Conservation (phyloP, 1,140 invertebrate genomes). For the Drosophila bocki region DNA sequence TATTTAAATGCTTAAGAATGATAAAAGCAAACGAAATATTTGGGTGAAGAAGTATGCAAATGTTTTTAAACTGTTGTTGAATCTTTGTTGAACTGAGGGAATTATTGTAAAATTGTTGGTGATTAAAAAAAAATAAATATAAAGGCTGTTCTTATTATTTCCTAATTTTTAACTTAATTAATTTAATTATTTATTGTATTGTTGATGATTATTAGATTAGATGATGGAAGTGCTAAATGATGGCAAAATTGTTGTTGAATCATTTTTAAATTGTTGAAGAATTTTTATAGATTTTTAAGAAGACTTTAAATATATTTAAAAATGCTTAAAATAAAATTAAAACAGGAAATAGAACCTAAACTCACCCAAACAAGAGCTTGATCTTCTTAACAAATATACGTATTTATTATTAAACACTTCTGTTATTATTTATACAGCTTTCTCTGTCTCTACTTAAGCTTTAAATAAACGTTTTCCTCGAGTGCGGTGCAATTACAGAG, state of each 20-base stretch:
- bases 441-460: too few relatives aligned
- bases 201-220: too few relatives aligned
- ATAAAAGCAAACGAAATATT: neutral
- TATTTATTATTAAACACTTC: neutral
- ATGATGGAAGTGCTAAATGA: neutral
- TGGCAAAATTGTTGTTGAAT: neutral
- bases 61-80: slow-evolving; percentile 1
- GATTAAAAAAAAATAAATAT: neutral
- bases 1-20: neutral
- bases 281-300: neutral
- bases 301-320: neutral
- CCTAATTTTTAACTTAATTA: too few relatives aligned
- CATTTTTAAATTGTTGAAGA: too few relatives aligned
- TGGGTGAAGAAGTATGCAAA: neutral
- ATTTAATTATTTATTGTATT: too few relatives aligned
- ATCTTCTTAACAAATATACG: too few relatives aligned
- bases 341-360: too few relatives aligned
- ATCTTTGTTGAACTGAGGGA: neutral
- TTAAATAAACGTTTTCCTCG: neutral
- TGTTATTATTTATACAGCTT: neutral
- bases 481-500: slow-evolving; percentile 11
- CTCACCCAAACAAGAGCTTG: too few relatives aligned
- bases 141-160: neutral
- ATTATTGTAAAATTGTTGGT: neutral
- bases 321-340: too few relatives aligned